Conservation (phyloP, 2,797 vertebrate species). For the Peromyscus aztecus region DNA sequence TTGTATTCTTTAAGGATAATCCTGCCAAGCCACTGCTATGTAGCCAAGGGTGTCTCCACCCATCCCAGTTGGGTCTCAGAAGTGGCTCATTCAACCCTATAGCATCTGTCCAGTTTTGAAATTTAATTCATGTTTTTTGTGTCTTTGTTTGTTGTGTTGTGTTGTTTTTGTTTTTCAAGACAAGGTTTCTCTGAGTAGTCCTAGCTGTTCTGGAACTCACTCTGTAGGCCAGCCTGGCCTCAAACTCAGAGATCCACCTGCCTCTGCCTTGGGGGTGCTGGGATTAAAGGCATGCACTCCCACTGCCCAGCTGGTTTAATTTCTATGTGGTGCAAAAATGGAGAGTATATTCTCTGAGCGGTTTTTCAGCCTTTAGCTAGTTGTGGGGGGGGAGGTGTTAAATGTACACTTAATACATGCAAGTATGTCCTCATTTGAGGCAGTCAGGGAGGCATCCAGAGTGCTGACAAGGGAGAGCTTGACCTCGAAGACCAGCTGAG, state of each 20-base stretch:
- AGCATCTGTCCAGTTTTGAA: neutral
- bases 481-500: neutral
- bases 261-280: neutral
- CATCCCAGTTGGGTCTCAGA: fast-evolving
- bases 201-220: neutral
- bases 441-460: neutral
- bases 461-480: neutral
- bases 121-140: neutral
- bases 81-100: neutral
- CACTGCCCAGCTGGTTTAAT: neutral
- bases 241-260: neutral
- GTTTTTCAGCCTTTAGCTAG: neutral
- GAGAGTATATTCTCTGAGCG: neutral
- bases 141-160: neutral
- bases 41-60: neutral
- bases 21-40: fast-evolving
- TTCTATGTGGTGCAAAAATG: neutral
- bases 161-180: neutral
- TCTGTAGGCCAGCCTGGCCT: neutral
- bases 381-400: neutral
- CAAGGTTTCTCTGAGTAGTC: neutral
- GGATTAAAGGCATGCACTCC: neutral
- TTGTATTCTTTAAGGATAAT: neutral
- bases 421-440: neutral
- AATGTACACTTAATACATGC: neutral